Base-by-base conservation (phyloP, 2,797 vertebrate genomes). In the Enteromius viviparus region DNA sequence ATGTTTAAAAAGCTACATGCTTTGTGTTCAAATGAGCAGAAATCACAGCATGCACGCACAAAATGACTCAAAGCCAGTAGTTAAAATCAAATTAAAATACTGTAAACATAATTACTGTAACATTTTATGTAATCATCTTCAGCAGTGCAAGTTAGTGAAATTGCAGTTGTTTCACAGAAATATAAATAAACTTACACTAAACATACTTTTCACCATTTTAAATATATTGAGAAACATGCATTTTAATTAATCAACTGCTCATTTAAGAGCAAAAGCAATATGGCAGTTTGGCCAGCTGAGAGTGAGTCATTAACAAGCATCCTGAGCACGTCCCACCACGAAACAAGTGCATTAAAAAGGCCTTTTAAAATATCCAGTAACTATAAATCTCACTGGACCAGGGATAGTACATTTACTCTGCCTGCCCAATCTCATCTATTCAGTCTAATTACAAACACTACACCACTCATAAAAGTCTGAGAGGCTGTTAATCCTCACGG, bases 361-460 rank as follows among this genome's bases (percentile, higher is more conserved):
- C 89, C 89, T 91, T 81, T 87, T 86, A 90, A 92, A 92, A 91
- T 74, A 40, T 88, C 92, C 91, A 91, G 89, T 86, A 90, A 91
- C 92, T 91, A 93, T 94, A 95, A 95, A 95, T 94, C 92, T 90
- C 90, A 87, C 88, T 78, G 21, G 91, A 91, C 91, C 90, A 93
- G 91, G 91, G 92, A 94, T 91, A 89, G 91, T 92, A 89, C 91
- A 90, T 93, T 93, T 94, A 91, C 91, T 92, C 92, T 90, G 92
- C 90, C 88, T 91, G 92, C 70, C 91, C 93, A 92, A 94, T 90
- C 91, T 92, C 91, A 93, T 94, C 92, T 94, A 94, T 94, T 95
- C 93, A 94, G 92, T 91, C 93, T 94, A 94, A 95, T 95, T 95
- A 95, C 93, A 92, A 93, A 92, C 91, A 94, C 91, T 90, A 92